Percentiles rank a stretch among this genome's conserved stretches.
Conservation (phyloP, 2,113 vertebrate species). For the Jaculus jaculus region DNA sequence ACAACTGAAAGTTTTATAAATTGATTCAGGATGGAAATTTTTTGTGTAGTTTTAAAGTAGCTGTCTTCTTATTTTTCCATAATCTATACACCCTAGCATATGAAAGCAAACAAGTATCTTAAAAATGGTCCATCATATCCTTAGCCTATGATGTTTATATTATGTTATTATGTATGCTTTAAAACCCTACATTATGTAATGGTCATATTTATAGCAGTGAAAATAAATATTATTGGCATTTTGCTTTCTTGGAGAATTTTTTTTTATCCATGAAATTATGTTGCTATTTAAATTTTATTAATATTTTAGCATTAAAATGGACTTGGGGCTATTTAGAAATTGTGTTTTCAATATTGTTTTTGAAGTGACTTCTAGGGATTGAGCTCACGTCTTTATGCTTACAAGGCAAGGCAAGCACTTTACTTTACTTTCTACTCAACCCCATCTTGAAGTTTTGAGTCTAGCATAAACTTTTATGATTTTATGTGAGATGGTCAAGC, state of each 20-base stretch:
- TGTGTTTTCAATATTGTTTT: neutral
- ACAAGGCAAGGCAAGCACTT: too few species aligned
- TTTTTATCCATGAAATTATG: neutral
- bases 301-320: neutral
- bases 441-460: neutral
- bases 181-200: neutral
- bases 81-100: neutral
- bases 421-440: too few species aligned
- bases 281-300: constrained; percentile 18
- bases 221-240: neutral
- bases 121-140: neutral
- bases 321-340: neutral
- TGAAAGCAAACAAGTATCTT: neutral
- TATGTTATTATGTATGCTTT: neutral
- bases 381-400: too few species aligned
- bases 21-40: neutral
- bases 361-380: too few species aligned
- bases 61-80: neutral
- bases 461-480: neutral
- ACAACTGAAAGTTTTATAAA: constrained; percentile 20
- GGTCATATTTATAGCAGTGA: neutral
- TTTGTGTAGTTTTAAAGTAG: constrained; percentile 25
- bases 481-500: neutral
- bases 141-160: neutral
- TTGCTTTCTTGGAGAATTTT: neutral